A percentile compares a stretch with the other conserved stretches of the same genome.
phyloP scores from a whole-genome alignment of 2,113 vertebrate genomes.

The Clarias batrachus region DNA sequence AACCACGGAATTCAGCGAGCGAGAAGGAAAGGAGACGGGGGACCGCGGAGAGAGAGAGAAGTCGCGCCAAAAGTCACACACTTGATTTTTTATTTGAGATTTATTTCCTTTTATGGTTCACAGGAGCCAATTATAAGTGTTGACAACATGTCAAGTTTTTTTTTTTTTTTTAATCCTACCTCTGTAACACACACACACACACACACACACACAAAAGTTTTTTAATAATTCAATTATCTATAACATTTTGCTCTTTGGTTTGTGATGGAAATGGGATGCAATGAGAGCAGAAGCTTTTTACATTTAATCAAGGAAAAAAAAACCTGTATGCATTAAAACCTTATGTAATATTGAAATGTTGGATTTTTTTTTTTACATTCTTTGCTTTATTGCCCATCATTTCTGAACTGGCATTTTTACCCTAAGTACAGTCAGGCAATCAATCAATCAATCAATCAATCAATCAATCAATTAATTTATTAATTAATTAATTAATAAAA shows the following conservation, averaged over 20 bases:
- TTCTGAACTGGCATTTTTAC: background rate
- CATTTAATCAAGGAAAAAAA: conserved; percentile 1
- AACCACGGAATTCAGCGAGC: conserved; percentile 34
- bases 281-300: conserved; percentile 42
- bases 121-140: conserved; percentile 49
- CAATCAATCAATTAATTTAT: background rate
- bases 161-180: background rate
- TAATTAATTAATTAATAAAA: no score
- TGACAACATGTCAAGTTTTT: conserved; percentile 47
- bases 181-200: conserved; percentile 13
- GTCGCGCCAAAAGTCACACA: conserved; percentile 31
- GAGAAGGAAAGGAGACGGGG: conserved; percentile 34
- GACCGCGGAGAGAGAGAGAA: conserved; percentile 23
- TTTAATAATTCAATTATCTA: conserved; percentile 48
- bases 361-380: background rate
- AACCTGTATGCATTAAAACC: background rate
- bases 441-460: background rate
- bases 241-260: conserved; percentile 49
- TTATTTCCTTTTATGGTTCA: conserved; percentile 21
- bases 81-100: conserved; percentile 15
- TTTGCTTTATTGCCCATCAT: background rate
- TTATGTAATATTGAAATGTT: conserved; percentile 46
- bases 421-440: background rate
- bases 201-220: conserved; percentile 4
- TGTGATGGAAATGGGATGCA: conserved; percentile 41